phyloP scores from a whole-genome alignment of 2,113 vertebrate species.

The Aramus guarauna region DNA sequence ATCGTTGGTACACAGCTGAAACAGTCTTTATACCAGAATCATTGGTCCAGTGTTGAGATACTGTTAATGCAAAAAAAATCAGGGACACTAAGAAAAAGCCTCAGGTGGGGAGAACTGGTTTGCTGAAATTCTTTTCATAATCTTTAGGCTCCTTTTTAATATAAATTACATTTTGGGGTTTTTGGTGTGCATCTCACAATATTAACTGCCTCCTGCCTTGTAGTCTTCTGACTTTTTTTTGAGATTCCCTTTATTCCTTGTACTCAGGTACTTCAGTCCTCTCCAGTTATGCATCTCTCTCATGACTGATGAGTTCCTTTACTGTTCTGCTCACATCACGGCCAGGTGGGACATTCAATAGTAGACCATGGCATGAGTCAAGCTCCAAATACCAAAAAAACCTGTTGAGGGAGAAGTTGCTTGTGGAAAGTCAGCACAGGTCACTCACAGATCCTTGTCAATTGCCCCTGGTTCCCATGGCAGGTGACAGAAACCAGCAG shows the following conservation, averaged over 20 bases:
- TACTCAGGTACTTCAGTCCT: not conserved
- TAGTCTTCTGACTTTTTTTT: not conserved
- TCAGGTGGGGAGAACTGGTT: not conserved
- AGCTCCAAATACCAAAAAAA: not conserved
- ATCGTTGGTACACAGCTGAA: not conserved
- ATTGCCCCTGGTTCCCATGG: not conserved
- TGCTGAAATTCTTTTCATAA: not conserved
- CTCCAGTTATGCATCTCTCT: not conserved
- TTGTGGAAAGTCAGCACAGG: not conserved
- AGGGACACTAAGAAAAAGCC: not conserved
- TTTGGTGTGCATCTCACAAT: not conserved
- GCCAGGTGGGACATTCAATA: not conserved
- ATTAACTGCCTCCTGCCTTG: not conserved
- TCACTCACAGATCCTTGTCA: accelerated
- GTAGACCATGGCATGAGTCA: not conserved
- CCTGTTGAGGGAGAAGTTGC: not conserved
- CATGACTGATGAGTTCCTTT: not conserved
- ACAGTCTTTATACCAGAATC: not conserved
- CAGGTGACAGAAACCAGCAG: not conserved
- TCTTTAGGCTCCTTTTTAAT: not conserved
- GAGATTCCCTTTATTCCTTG: not conserved
- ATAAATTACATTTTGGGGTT: not conserved
- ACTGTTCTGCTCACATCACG: not conserved
- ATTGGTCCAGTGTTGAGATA: not conserved
- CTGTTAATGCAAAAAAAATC: not conserved